A percentile compares a stretch with the other conserved stretches of the same genome.
Evolutionary conservation across 2,797 vertebrate genomes (phyloP).

Genomic region (Tympanoctomys barrerae): DNA sequence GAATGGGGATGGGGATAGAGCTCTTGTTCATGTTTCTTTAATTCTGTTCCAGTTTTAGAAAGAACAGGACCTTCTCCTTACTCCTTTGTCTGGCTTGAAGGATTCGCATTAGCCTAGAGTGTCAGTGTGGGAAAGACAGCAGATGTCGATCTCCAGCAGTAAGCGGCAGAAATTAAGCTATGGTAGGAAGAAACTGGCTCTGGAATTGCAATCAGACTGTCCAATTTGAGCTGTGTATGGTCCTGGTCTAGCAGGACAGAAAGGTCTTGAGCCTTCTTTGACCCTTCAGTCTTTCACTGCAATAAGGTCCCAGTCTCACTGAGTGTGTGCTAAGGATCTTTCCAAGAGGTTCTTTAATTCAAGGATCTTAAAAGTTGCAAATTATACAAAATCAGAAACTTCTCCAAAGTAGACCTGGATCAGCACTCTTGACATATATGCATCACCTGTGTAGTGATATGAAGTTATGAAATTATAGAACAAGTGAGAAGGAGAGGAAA

Average conservation of each 20-base stretch:
- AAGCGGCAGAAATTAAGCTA: background rate
- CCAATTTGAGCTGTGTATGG: background rate
- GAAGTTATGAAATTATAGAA: conserved; percentile 56
- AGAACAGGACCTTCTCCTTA: background rate
- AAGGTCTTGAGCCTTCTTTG: background rate
- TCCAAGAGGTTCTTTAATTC: background rate
- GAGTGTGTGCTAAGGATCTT: background rate
- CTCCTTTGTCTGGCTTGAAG: background rate
- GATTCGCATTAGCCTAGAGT: background rate
- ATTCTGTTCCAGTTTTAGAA: background rate
- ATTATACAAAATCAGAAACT: conserved; percentile 39
- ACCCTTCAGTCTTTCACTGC: background rate
- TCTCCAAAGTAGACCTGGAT: conserved; percentile 21
- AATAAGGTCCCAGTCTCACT: background rate
- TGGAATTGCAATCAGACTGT: background rate
- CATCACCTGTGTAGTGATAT: accelerated
- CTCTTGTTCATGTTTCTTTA: background rate
- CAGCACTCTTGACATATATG: background rate
- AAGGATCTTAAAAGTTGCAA: conserved; percentile 45
- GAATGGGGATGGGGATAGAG: background rate
- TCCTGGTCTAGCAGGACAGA: background rate
- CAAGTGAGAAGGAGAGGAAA: conserved; percentile 69
- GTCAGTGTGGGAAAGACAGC: background rate
- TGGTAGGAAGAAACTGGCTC: background rate
- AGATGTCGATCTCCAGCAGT: background rate